Evolutionary conservation across 2,113 vertebrate genomes (phyloP).

Genomic region (Terrapene triunguis): DNA sequence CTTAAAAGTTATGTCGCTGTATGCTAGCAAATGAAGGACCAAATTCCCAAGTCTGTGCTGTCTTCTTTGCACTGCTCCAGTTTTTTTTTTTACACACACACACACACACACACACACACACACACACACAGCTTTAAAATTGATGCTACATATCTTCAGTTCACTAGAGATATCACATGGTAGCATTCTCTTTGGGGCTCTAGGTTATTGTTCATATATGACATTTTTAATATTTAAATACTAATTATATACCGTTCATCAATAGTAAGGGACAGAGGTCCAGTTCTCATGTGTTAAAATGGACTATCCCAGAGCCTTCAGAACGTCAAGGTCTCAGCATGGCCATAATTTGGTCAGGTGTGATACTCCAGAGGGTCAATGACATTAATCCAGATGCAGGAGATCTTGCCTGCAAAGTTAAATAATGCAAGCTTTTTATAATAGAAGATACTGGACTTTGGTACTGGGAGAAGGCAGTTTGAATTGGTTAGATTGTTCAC

Average conservation of each 20-base stretch:
- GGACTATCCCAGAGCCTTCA: background rate
- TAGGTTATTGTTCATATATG: background rate
- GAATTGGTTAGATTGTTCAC: background rate
- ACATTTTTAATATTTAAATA: background rate
- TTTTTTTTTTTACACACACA: background rate
- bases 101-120: no score
- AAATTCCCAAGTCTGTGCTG: accelerated
- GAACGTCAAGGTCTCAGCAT: background rate
- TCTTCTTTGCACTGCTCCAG: background rate
- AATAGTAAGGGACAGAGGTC: background rate
- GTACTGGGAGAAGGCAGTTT: background rate
- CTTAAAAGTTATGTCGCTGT: background rate
- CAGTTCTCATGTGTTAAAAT: background rate
- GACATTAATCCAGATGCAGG: background rate
- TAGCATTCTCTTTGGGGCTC: background rate
- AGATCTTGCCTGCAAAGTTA: background rate
- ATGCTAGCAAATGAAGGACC: background rate
- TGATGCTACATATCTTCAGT: accelerated
- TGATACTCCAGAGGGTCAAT: background rate
- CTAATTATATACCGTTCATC: background rate
- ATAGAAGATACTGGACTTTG: background rate
- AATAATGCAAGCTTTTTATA: background rate
- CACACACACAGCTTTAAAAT: background rate
- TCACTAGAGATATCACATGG: background rate
- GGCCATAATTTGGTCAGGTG: background rate